Base-by-base conservation (phyloP, 2,113 vertebrate genomes). In the Peromyscus leucopus region DNA sequence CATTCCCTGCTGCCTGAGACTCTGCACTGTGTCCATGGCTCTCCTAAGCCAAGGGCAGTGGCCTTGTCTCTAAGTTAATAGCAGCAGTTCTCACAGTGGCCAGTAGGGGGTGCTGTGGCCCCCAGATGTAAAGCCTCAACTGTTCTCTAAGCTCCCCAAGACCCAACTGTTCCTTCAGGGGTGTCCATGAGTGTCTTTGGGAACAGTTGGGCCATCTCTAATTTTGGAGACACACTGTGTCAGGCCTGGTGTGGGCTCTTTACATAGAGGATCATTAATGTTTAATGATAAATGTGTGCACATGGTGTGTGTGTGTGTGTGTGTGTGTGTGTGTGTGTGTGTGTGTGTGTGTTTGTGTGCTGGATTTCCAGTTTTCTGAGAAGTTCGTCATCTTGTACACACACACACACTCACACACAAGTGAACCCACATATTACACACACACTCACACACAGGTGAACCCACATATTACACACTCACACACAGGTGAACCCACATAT, bases 81-180 rank as follows among this genome's bases (percentile, higher is more conserved):
- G 42, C 8, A 59, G 79, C 36, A 17, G 19, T 33, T 61, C 21
- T 0, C 17, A 15, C 1, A 1, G 2, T 2, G 15, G 61, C 88
- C 8, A 16, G n/a, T 24, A 89, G 71, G n/a, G n/a, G n/a, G 11
- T 22, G 4, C 31, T 10, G n/a, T n/a, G 57, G 42, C 13, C 42
- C 71, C 78, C 71, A 63, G 57, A 67, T 12, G 11, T 16, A 90
- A 94, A 96, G 48, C 24, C 78, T 42, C 15, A 83, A 3, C 13
- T 22, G 8, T 26, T 4, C 12, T 22, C 0, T 5, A 1, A 83
- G 5, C 0, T 15, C 24, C 12, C 3, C n/a, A 63, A 39, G 11
- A 0, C 12, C 26, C 51, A 13, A 6, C 42, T 19, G 46, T 12
- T 48, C 63, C 28, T 22, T 75, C 74, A 39, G 5, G 4, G 39